Evolutionary conservation across 1,140 invertebrate genomes (phyloP).

Genomic region (Diachasma alloeum): DNA sequence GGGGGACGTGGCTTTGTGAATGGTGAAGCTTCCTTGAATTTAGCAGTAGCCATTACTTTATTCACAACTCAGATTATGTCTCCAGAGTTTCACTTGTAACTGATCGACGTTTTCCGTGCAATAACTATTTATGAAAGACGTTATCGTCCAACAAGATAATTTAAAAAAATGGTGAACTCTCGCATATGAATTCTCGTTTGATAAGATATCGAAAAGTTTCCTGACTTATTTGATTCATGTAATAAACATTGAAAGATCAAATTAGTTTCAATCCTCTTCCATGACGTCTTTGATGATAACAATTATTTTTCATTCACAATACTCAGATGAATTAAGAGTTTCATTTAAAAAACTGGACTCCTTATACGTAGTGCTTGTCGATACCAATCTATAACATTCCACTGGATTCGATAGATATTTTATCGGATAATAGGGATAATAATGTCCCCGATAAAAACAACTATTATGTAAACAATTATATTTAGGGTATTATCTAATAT

Average conservation of each 20-base stretch:
- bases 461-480: no score
- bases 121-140: neutral
- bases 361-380: no score
- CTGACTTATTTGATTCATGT: neutral
- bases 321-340: neutral
- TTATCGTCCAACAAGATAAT: neutral
- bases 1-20: constrained; percentile 32
- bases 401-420: no score
- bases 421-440: no score
- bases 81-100: neutral
- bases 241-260: neutral
- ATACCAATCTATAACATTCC: no score
- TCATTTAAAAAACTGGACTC: no score
- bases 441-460: no score
- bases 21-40: constrained; percentile 46
- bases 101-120: neutral
- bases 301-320: neutral
- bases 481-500: no score
- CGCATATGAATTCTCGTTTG: neutral
- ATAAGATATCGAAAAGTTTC: neutral
- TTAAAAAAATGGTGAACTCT: neutral
- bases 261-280: neutral
- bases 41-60: constrained; percentile 43
- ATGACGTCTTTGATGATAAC: neutral
- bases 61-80: neutral